phyloP scores from a whole-genome alignment of 2,888 invertebrate genomes.

The Scaptodrosophila latifasciaeformis region DNA sequence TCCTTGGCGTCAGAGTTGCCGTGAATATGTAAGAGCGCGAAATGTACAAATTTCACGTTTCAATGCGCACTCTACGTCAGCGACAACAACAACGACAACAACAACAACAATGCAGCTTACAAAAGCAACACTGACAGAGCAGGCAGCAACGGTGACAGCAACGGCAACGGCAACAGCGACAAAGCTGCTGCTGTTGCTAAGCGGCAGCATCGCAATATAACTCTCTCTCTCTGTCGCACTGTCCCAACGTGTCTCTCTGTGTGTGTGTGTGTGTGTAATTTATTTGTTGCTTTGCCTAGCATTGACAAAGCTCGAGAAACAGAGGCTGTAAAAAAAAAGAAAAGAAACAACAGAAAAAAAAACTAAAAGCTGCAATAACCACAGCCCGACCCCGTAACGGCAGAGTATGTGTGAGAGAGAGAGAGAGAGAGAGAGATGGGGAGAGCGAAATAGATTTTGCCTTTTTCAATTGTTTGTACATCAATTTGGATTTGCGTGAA shows the following conservation, averaged over 20 bases:
- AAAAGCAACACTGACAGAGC: no score
- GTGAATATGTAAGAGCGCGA: conserved; percentile 9
- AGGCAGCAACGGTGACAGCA: no score
- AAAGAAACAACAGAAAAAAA: no score
- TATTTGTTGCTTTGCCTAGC: conserved; percentile 1
- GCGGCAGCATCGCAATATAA: conserved; percentile 33
- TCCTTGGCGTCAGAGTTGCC: conserved; percentile 39
- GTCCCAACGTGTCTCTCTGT: no score
- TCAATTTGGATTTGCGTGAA: background rate
- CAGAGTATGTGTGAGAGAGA: background rate
- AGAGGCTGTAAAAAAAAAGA: no score
- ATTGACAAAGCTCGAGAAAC: background rate
- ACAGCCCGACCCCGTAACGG: background rate
- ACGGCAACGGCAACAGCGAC: background rate
- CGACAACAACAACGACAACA: conserved; percentile 5
- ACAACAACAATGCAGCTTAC: no score
- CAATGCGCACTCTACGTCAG: conserved; percentile 9
- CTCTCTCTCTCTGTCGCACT: no score
- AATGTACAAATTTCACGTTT: conserved; percentile 17
- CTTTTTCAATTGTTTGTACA: background rate
- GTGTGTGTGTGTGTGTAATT: no score
- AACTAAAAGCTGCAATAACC: background rate
- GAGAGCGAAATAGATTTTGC: no score
- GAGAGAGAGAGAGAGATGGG: no score
- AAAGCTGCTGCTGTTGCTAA: conserved; percentile 32